These are phyloP conservation scores for Drosophila lacteicornis DNA, from an alignment of 1,140 invertebrate species.

Conservation along the genomic window DNA sequence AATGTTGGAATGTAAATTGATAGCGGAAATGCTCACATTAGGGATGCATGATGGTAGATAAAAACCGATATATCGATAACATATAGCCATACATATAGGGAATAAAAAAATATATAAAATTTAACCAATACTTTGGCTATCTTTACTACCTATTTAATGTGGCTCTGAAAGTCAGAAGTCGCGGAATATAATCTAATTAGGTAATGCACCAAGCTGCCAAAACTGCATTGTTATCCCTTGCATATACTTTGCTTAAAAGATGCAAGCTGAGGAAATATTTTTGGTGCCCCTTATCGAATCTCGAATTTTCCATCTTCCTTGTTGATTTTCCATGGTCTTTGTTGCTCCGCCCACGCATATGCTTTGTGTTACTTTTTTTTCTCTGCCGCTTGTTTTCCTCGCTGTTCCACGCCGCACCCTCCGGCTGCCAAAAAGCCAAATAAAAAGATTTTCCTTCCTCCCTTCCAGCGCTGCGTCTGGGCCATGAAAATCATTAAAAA, in stretches of 20 bases:
- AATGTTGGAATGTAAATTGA: conserved; percentile 55
- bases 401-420: conserved; percentile 29
- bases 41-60: not conserved
- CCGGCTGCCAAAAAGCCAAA: conserved; percentile 61
- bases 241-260: conserved; percentile 24
- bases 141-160: too few species aligned
- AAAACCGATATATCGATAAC: not conserved
- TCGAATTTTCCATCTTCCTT: conserved; percentile 18
- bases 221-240: conserved; percentile 31
- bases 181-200: conserved; percentile 48
- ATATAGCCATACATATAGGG: not conserved
- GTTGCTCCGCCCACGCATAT: conserved; percentile 67
- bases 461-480: conserved; percentile 34
- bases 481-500: conserved; percentile 76
- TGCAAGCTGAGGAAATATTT: not conserved
- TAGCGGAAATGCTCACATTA: conserved; percentile 1
- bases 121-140: not conserved
- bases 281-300: not conserved
- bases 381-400: conserved; percentile 19
- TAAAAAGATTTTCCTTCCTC: conserved; percentile 48
- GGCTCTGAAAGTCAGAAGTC: not conserved
- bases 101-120: not conserved
- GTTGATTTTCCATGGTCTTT: conserved; percentile 55
- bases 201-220: conserved; percentile 42
- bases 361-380: conserved; percentile 52